Evolutionary conservation across 2,113 vertebrate species (phyloP).

Genomic region (Chinchilla lanigera): DNA sequence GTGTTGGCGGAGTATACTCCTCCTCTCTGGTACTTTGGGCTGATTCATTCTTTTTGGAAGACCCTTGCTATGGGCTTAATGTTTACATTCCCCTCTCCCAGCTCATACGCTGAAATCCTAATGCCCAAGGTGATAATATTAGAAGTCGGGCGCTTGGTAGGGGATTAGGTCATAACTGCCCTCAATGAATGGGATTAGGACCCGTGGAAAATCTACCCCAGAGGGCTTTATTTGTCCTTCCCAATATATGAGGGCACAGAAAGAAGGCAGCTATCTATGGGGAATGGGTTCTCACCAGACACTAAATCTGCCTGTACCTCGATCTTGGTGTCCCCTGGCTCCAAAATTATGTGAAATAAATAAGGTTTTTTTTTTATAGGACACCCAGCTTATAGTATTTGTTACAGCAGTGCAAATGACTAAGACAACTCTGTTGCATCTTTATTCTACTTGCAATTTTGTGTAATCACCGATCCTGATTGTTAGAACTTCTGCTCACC

Average conservation of each 20-base stretch:
- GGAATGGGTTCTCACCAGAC: background rate
- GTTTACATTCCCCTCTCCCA: background rate
- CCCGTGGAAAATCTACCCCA: background rate
- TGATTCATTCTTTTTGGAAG: background rate
- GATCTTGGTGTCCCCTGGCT: background rate
- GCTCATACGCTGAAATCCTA: background rate
- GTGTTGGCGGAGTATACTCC: background rate
- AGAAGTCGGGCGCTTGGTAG: background rate
- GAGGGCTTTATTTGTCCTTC: too few species aligned
- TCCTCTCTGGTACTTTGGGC: background rate
- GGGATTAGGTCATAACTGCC: too few species aligned
- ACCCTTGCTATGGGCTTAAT: background rate
- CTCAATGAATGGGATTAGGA: background rate
- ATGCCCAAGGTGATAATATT: background rate
- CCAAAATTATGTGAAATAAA: background rate
- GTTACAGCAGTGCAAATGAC: background rate
- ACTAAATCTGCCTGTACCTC: background rate
- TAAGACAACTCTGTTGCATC: background rate
- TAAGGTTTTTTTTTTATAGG: background rate
- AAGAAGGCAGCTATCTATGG: background rate
- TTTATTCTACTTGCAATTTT: slow-evolving; percentile 5
- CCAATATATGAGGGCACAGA: background rate
- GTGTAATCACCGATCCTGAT: background rate
- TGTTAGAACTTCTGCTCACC: background rate
- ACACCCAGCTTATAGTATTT: background rate